Conservation (phyloP, 2,888 invertebrate species). For the Limnephilus rhombicus region DNA sequence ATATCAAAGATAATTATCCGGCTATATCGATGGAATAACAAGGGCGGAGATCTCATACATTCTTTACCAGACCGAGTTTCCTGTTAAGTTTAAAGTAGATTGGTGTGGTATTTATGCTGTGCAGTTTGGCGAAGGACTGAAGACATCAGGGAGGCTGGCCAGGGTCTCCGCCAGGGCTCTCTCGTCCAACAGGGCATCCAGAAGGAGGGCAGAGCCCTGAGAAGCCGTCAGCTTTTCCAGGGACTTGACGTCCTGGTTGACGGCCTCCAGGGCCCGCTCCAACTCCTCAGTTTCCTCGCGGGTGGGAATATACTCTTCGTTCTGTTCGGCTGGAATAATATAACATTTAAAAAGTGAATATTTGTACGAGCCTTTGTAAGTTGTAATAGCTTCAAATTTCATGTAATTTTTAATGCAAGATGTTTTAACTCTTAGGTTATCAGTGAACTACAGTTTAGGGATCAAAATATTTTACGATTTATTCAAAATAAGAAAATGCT, state of each 20-base stretch:
- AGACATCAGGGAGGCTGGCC: conserved; percentile 74
- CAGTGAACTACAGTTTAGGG: neutral
- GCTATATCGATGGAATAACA: neutral
- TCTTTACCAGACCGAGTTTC: neutral
- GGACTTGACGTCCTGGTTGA: conserved; percentile 85
- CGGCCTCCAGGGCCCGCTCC: conserved; percentile 89
- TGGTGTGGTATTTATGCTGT: conserved; percentile 66
- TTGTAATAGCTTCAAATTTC: neutral
- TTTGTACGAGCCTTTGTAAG: neutral
- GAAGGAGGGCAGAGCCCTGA: conserved; percentile 74
- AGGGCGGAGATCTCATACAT: neutral
- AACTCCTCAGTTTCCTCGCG: conserved; percentile 92
- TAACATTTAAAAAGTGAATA: neutral
- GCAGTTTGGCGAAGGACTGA: conserved; percentile 69
- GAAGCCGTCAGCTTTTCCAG: conserved; percentile 80
- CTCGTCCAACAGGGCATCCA: conserved; percentile 82
- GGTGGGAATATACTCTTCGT: conserved; percentile 84
- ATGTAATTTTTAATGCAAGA: neutral
- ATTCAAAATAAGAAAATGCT: neutral
- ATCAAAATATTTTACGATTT: neutral
- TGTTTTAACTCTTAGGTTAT: neutral
- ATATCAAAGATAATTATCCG: neutral
- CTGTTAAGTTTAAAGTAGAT: neutral
- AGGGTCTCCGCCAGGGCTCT: conserved; percentile 74
- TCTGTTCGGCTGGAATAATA: conserved; percentile 79